phyloP scores from a whole-genome alignment of 2,113 vertebrate genomes.

The Erpornis zantholeuca region DNA sequence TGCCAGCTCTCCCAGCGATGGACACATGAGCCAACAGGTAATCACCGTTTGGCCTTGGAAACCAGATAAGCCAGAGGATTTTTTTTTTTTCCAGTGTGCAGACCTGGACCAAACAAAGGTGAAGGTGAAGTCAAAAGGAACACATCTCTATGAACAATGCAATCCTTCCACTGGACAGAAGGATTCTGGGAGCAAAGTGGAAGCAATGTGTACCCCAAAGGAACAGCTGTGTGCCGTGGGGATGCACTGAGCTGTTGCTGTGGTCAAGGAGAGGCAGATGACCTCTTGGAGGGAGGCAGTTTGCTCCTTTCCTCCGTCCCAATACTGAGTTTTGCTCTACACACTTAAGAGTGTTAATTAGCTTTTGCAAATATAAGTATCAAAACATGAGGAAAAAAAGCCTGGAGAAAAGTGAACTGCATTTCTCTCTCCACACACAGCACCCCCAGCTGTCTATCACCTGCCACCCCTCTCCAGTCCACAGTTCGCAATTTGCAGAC shows the following conservation, averaged over 20 bases:
- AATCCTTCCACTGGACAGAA: not conserved
- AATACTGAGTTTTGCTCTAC: not conserved
- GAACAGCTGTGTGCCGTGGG: not conserved
- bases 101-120: not conserved
- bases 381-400: not conserved
- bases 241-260: not conserved
- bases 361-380: not conserved
- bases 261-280: not conserved
- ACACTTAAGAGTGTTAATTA: not conserved
- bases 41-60: not conserved
- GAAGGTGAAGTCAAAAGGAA: not conserved
- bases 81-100: not conserved
- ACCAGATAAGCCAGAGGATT: not conserved
- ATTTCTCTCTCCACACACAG: not conserved
- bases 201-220: not conserved
- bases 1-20: not conserved
- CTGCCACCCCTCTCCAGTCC: not conserved
- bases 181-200: not conserved
- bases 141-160: fast-evolving
- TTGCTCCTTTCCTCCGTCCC: not conserved
- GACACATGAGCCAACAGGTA: not conserved
- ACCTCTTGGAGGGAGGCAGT: not conserved
- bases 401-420: not conserved
- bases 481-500: fast-evolving
- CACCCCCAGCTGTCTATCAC: not conserved